These are phyloP conservation scores for Hesperophylax magnus DNA, from an alignment of 1,140 invertebrate genomes.

Conservation along the genomic window DNA sequence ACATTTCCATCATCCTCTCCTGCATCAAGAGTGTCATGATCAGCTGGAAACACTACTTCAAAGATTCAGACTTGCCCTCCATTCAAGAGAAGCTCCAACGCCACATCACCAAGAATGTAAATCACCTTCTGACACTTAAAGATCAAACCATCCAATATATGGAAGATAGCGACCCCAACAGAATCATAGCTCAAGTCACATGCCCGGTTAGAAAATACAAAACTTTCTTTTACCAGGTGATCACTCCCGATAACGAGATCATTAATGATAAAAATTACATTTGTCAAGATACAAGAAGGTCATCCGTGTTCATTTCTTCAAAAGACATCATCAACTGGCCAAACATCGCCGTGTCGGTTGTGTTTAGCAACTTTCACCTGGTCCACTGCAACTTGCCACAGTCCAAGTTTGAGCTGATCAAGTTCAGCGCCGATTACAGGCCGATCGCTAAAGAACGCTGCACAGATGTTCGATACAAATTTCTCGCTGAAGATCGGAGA, in stretches of 20 bases:
- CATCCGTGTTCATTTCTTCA: background rate
- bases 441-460: background rate
- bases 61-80: background rate
- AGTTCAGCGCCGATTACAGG: background rate
- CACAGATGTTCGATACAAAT: background rate
- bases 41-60: background rate
- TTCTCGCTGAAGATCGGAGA: background rate
- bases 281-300: background rate
- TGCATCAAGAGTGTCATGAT: background rate
- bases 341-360: background rate
- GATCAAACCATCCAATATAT: background rate
- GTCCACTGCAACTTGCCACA: background rate
- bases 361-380: background rate
- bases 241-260: background rate
- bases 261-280: background rate
- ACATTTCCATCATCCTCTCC: background rate
- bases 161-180: background rate
- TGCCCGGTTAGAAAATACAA: background rate
- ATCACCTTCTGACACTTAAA: background rate
- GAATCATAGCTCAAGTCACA: background rate
- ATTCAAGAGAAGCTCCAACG: background rate
- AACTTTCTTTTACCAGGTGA: background rate
- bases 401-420: background rate
- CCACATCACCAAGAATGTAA: background rate
- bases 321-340: slow-evolving; percentile 18